phyloP scores from a whole-genome alignment of 2,888 invertebrate genomes.

The Omphaloscelis lunosa region DNA sequence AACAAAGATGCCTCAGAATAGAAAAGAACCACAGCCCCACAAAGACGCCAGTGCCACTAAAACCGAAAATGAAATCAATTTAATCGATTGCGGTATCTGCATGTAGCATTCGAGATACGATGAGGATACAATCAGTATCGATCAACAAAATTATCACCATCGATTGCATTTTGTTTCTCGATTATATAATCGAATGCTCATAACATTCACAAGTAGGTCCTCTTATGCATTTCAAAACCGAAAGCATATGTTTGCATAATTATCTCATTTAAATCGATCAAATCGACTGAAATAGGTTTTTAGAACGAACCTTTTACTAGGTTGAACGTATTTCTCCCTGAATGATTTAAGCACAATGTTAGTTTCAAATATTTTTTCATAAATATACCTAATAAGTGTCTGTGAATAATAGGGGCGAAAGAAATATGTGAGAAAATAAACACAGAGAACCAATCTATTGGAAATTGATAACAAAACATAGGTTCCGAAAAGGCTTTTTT shows the following conservation, averaged over 20 bases:
- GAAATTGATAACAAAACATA: constrained; percentile 49
- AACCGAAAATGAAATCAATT: neutral
- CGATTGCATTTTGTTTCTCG: constrained; percentile 28
- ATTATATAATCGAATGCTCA: constrained; percentile 23
- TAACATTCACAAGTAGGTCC: constrained; percentile 33
- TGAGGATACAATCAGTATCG: neutral
- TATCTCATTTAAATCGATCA: constrained; percentile 26
- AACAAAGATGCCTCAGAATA: neutral
- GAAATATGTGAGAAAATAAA: constrained; percentile 53
- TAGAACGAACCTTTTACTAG: constrained; percentile 13
- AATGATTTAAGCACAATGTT: constrained; percentile 9
- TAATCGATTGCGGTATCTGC: neutral
- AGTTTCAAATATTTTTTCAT: constrained; percentile 10
- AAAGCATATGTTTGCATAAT: constrained; percentile 28
- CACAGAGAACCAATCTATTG: constrained; percentile 50
- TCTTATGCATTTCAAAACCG: constrained; percentile 33
- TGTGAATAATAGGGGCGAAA: constrained; percentile 35
- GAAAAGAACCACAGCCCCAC: neutral
- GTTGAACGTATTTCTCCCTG: neutral
- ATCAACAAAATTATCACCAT: neutral
- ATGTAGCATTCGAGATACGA: neutral
- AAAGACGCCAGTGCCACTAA: neutral
- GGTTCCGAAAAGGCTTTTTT: constrained; percentile 5
- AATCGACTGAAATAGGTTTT: constrained; percentile 4
- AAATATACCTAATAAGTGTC: constrained; percentile 27